Conservation (phyloP, 2,888 invertebrate species). For the Cylloceria caligata region DNA sequence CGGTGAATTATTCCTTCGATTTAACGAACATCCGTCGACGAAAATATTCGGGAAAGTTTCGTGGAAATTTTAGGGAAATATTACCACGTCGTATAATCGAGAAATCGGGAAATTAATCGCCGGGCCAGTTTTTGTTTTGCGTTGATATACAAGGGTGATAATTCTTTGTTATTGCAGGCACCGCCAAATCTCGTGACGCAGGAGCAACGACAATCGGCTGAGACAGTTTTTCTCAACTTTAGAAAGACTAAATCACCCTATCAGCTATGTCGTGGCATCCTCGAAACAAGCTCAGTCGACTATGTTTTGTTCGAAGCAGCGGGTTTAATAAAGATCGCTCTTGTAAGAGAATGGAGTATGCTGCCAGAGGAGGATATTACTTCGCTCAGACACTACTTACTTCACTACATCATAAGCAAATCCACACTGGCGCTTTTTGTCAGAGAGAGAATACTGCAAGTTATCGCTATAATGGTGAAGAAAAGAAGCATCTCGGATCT, state of each 20-base stretch:
- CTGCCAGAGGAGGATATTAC: conserved; percentile 89
- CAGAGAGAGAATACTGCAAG: conserved; percentile 90
- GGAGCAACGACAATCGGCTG: conserved; percentile 93
- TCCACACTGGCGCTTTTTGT: conserved; percentile 90
- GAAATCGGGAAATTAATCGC: background rate
- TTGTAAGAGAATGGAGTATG: conserved; percentile 94
- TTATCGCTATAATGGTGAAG: conserved; percentile 95
- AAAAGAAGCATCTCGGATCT: conserved; percentile 91
- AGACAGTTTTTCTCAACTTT: conserved; percentile 92
- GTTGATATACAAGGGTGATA: background rate
- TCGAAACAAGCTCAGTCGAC: conserved; percentile 90
- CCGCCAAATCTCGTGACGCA: conserved; percentile 91
- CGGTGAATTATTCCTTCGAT: background rate
- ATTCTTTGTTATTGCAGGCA: conserved; percentile 86
- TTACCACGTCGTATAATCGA: background rate
- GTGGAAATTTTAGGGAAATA: background rate
- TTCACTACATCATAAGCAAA: conserved; percentile 91
- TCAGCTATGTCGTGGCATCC: conserved; percentile 91
- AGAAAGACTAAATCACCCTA: conserved; percentile 93
- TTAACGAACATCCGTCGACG: background rate
- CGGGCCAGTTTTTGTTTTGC: background rate
- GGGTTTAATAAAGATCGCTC: conserved; percentile 91
- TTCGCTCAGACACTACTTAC: conserved; percentile 91
- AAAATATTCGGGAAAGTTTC: background rate
- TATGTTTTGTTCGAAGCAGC: conserved; percentile 96